phyloP scores from a whole-genome alignment of 2,113 vertebrate genomes.

The Macaca nemestrina region DNA sequence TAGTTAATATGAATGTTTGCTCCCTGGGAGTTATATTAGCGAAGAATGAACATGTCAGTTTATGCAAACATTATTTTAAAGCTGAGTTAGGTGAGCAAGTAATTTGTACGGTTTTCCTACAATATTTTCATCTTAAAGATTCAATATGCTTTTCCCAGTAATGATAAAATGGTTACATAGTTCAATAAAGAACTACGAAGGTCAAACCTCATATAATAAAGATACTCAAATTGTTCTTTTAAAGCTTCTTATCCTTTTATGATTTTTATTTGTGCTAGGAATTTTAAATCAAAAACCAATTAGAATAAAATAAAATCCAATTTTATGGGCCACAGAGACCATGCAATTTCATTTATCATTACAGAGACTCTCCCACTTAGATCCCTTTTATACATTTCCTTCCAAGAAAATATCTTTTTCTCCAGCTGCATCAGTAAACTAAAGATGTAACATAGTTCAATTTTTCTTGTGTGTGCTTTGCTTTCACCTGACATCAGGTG shows the following conservation, averaged over 20 bases:
- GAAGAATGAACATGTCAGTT: background rate
- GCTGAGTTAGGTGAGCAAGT: background rate
- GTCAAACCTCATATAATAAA: conserved; percentile 59
- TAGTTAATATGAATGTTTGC: conserved; percentile 12
- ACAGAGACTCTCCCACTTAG: conserved; percentile 19
- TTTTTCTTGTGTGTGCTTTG: conserved; percentile 38
- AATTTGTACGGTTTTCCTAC: background rate
- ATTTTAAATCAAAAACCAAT: conserved; percentile 73
- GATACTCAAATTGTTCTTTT: conserved; percentile 42
- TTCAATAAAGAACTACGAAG: conserved; percentile 43
- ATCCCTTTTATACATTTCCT: conserved; percentile 38
- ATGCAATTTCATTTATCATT: conserved; percentile 61
- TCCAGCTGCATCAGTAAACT: conserved; percentile 50
- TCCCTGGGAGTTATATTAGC: background rate
- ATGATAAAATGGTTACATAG: conserved; percentile 49
- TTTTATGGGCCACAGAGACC: conserved; percentile 49
- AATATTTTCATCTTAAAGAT: conserved; percentile 2
- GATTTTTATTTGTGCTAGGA: conserved; percentile 52
- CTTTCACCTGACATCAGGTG: conserved; percentile 33
- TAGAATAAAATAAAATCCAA: conserved; percentile 70
- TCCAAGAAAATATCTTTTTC: conserved; percentile 10
- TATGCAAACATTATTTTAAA: conserved; percentile 33
- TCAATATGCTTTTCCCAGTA: conserved; percentile 43
- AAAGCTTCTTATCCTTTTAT: conserved; percentile 28
- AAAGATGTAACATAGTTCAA: conserved; percentile 30